A percentile compares a stretch with the other conserved stretches of the same genome.
These are phyloP conservation scores for Magallana nippona DNA, from an alignment of 2,888 invertebrate species.

Conservation along the genomic window DNA sequence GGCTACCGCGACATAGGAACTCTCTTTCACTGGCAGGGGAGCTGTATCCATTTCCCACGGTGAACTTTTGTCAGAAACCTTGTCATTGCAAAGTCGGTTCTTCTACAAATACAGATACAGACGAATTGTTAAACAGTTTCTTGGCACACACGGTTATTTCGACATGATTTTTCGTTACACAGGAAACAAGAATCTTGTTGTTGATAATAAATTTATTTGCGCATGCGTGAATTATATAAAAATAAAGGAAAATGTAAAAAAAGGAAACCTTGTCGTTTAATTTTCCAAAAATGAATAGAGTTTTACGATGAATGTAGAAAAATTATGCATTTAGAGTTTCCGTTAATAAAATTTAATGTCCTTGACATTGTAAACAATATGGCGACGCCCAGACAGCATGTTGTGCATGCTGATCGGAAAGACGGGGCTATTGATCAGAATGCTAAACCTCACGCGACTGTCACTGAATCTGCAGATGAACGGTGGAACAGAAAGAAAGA, in stretches of 20 bases:
- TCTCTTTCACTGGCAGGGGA: conserved; percentile 65
- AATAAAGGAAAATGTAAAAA: no score
- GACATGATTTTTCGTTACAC: conserved; percentile 44
- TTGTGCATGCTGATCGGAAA: conserved; percentile 11
- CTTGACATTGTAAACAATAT: conserved; percentile 54
- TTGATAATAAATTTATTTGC: conserved; percentile 48
- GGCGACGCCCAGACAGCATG: conserved; percentile 51
- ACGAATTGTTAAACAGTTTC: neutral
- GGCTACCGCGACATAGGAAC: conserved; percentile 71
- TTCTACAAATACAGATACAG: conserved; percentile 31
- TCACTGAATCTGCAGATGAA: conserved; percentile 17
- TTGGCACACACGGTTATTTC: conserved; percentile 16
- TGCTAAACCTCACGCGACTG: neutral
- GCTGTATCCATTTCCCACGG: conserved; percentile 29
- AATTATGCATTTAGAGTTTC: neutral
- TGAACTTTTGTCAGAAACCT: conserved; percentile 28
- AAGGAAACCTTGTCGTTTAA: neutral
- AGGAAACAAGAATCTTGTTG: conserved; percentile 54
- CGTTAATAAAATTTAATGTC: conserved; percentile 9
- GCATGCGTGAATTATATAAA: conserved; percentile 46
- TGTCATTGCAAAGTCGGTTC: conserved; percentile 32
- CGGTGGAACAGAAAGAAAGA: conserved; percentile 11
- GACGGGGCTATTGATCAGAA: neutral
- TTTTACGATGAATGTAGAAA: neutral
- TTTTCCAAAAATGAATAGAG: neutral